Base-by-base conservation (phyloP, 2,888 invertebrate genomes). In the Agrotis segetum region DNA sequence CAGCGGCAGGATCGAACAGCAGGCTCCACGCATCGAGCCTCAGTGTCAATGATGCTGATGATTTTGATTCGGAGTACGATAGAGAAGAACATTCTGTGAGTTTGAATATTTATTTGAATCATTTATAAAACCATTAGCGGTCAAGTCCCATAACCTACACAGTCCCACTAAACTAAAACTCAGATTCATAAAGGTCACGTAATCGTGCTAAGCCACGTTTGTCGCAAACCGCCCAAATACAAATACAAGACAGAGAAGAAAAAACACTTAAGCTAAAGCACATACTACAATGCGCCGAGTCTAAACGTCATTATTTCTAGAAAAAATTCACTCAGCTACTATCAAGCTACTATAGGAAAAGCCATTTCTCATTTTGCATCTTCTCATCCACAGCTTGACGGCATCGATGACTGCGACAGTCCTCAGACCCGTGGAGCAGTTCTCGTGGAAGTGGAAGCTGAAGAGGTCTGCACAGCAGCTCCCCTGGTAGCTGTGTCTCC, bases 361-460 rank as follows among this genome's bases (percentile, higher is more conserved):
- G 0, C 14, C 2, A 21, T 34, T 6, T 50, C 5, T 44, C 6
- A 19, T 21, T n/a, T 47, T 13, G 21, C 47, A 5, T 60, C 0
- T 34, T 19, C 14, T 17, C 40, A 17, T 67, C 69, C 74, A 13
- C 78, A 94, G 93, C 86, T 91, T 44, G 93, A 95, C 50, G 91
- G 90, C 3, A 89, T 87, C 4, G 96, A 95, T 19, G 94, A 93
- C 40, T 91, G 90, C 56, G 95, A 94, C 14, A 91, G 93, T 13
- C 89, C 88, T 1, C 92, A 96, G 64, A 96, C 97, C 55, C 98
- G 98, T 0, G 98, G 98, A 83, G 98, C 98, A 0, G 97, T 98
- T 1, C 97, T 98, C 72, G 98, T 98, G 0, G 98, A 98, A 88
- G 97, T 98, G 5, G 98, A 98, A 90, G 98, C 98, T 83, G 97